Conservation (phyloP, 2,888 invertebrate genomes). For the Lasioglossum vierecki region DNA sequence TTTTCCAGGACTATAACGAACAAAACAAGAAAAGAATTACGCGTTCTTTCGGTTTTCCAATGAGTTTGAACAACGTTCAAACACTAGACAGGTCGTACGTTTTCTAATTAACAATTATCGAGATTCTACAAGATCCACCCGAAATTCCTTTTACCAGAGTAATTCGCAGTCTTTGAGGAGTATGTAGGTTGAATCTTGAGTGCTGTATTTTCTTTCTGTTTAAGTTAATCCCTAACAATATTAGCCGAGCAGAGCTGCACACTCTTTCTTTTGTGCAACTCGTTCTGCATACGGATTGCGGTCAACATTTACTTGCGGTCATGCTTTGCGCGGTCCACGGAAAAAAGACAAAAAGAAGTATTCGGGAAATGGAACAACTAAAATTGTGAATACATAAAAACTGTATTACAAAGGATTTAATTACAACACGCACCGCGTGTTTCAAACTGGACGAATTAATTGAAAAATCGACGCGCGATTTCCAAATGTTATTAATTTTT, state of each 20-base stretch:
- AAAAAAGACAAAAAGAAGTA: constrained; percentile 28
- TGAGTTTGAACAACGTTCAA: too few relatives aligned
- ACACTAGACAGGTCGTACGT: too few relatives aligned
- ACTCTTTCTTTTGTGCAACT: constrained; percentile 12
- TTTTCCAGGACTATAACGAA: too few relatives aligned
- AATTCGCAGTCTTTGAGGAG: too few relatives aligned
- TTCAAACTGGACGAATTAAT: not conserved
- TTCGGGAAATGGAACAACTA: constrained; percentile 24
- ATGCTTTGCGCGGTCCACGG: not conserved
- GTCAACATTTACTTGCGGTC: constrained; percentile 14
- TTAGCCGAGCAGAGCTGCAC: not conserved
- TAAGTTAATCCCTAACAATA: not conserved
- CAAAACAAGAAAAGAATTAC: too few relatives aligned
- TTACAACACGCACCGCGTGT: not conserved
- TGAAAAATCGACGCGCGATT: not conserved
- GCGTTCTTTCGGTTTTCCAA: not conserved
- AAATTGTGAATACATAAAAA: constrained; percentile 26
- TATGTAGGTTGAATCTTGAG: too few relatives aligned
- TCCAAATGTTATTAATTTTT: not conserved
- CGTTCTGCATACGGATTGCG: constrained; percentile 26
- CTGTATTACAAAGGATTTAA: constrained; percentile 27
- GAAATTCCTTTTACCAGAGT: too few relatives aligned
- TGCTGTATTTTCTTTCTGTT: not conserved
- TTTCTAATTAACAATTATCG: too few relatives aligned
- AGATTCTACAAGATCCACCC: too few relatives aligned